Evolutionary conservation across 2,797 vertebrate species (phyloP).

Genomic region (Varecia variegata): DNA sequence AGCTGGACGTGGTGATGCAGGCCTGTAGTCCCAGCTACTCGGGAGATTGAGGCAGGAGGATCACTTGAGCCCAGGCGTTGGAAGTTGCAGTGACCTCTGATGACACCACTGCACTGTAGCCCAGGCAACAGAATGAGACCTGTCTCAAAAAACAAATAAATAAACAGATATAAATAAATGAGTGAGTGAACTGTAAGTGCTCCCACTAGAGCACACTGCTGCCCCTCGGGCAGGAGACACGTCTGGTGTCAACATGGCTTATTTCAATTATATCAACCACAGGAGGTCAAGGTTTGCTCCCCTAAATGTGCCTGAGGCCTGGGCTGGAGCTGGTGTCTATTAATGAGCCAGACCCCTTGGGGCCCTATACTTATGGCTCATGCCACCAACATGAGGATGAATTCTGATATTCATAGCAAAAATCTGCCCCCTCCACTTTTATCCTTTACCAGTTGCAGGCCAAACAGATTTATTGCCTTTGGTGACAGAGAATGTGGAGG

Average conservation of each 20-base stretch:
- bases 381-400: background rate
- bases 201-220: background rate
- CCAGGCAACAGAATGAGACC: background rate
- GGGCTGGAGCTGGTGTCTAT: background rate
- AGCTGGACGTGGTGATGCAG: background rate
- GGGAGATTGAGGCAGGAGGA: background rate
- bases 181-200: background rate
- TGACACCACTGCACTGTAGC: background rate
- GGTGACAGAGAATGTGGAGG: background rate
- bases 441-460: background rate
- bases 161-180: background rate
- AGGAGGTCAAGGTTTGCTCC: background rate
- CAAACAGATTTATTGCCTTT: background rate
- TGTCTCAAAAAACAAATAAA: background rate
- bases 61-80: background rate
- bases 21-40: background rate
- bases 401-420: background rate
- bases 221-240: background rate
- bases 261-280: background rate
- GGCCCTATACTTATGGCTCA: background rate
- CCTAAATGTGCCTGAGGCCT: background rate
- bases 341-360: background rate
- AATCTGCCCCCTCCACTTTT: background rate
- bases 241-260: background rate
- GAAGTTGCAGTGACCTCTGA: background rate